Conservation (phyloP, 2,888 invertebrate genomes). For the Mesodorylaimus sp. region DNA sequence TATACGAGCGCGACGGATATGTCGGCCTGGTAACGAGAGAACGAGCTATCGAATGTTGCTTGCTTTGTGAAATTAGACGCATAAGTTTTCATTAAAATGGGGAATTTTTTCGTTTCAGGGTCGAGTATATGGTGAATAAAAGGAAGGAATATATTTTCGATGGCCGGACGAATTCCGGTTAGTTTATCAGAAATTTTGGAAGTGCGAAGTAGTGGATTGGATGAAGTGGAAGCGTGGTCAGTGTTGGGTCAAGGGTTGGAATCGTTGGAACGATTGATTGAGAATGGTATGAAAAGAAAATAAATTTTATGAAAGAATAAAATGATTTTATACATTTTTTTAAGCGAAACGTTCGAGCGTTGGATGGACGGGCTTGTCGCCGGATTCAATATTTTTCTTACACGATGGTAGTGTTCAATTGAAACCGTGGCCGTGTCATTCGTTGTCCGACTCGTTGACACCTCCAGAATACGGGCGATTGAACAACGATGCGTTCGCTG, state of each 20-base stretch:
- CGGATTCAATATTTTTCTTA: background rate
- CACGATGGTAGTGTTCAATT: background rate
- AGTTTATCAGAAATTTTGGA: background rate
- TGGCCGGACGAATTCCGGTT: no score
- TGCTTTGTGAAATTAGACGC: no score
- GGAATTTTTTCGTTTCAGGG: no score
- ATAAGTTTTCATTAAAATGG: no score
- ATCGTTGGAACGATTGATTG: background rate
- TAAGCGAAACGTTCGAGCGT: background rate
- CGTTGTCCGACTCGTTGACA: background rate
- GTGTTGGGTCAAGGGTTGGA: background rate
- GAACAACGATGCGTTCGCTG: no score
- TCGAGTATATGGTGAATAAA: no score
- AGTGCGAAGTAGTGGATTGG: background rate
- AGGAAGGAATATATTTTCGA: no score
- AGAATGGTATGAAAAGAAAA: no score
- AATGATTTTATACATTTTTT: background rate
- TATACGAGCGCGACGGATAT: no score
- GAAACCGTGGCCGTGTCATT: background rate
- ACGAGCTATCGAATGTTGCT: no score
- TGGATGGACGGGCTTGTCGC: background rate
- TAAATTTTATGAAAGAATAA: no score
- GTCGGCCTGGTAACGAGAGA: no score
- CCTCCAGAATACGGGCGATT: background rate
- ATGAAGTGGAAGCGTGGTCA: background rate